A percentile compares a stretch with the other conserved stretches of the same genome.
phyloP scores from a whole-genome alignment of 2,888 invertebrate genomes.

The Drosophila trichaetosa region DNA sequence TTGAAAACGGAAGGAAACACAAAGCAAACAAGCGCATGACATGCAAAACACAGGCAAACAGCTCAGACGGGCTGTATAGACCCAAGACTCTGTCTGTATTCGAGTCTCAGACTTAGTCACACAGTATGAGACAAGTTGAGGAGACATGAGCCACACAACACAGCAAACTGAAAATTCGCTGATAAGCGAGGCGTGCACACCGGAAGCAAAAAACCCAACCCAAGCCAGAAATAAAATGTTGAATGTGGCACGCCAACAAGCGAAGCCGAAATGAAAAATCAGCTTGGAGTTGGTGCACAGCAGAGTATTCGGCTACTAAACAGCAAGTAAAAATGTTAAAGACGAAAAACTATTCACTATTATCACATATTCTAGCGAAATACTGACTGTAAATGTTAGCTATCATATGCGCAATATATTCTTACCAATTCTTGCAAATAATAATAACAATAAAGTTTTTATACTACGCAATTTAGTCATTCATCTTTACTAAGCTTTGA shows the following conservation, averaged over 20 bases:
- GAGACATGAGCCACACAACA: constrained; percentile 5
- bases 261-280: constrained; percentile 15
- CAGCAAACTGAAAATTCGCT: constrained; percentile 64
- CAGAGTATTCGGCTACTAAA: not conserved
- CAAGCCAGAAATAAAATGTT: constrained; percentile 33
- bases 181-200: constrained; percentile 74
- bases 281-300: not conserved
- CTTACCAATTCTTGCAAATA: not conserved
- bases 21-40: constrained; percentile 78
- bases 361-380: not conserved
- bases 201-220: constrained; percentile 57
- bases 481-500: not conserved
- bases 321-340: constrained; percentile 1
- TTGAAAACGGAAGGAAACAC: constrained; percentile 74
- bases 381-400: not conserved
- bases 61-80: constrained; percentile 25
- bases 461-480: not conserved
- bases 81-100: constrained; percentile 16
- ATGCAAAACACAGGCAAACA: constrained; percentile 63
- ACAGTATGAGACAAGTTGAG: constrained; percentile 23
- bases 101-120: constrained; percentile 16
- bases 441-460: not conserved
- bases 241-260: constrained; percentile 33
- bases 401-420: not conserved
- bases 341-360: not conserved